Base-by-base conservation (phyloP, 2,888 invertebrate species). In the Leucozona laternaria region DNA sequence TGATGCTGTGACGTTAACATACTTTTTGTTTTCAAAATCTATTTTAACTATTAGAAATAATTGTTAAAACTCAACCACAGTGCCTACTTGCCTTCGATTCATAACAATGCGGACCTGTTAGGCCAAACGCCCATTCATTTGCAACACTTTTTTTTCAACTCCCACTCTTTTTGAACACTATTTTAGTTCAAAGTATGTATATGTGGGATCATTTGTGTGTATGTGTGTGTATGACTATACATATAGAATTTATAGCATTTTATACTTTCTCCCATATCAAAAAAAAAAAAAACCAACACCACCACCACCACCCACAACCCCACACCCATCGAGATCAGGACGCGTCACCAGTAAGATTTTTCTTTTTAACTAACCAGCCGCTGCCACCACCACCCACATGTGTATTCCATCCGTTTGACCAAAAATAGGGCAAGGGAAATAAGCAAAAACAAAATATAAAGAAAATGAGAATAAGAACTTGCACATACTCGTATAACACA, bases 321-420 rank as follows among this genome's bases (percentile, higher is more conserved):
- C 66, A 28, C 58, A 57, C 50, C 76, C 60, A 57, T 66, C 64
- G 53, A 48, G 66, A 48, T 66, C 66, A 66, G 31, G 66, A 78
- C 57, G 79, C 81, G 72, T 81, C 81, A 77, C 81, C 85, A 86
- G 82, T 78, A 68, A 72, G 82, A 75, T 78, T 79, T 82, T 86
- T 79, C 82, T 71, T 86, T 86, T 82, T 78, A 86, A 86, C 82
- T 81, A 64, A 86, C 82, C 82, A 82, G 70, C 81, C 73, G 75
- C 75, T 70, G 68, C 72, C 71, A 57, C 78, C 78, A 57, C 40
- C 43, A 43, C 37, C 62, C 45, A 45, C 17, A 64, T 17, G 22
- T 64, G 22, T 34, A n/a, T 45, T 64, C 48, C 48, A 57, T 62
- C 31, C 57, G 13, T 62, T 68, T 58, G 31, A 66, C 66, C 73